Evolutionary conservation across 2,888 invertebrate species (phyloP).

Genomic region (Amblyjoppa fuscipennis): DNA sequence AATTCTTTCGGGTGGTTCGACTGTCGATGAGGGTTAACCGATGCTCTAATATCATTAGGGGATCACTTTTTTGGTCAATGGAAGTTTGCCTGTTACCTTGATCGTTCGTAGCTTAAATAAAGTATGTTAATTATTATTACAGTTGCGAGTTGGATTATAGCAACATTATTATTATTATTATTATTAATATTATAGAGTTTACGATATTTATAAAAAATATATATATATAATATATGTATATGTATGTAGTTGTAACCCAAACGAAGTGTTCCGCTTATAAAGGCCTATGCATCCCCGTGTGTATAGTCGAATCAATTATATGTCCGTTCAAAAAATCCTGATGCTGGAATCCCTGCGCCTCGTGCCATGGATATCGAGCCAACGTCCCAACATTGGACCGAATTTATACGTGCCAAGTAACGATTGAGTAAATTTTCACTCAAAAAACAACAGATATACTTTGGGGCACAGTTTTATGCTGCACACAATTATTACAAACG

Average conservation of each 20-base stretch:
- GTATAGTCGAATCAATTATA: slow-evolving; percentile 19
- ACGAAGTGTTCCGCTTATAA: slow-evolving; percentile 82
- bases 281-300: slow-evolving; percentile 77
- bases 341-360: background rate
- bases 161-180: slow-evolving; percentile 51
- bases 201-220: slow-evolving; percentile 79
- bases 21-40: slow-evolving; percentile 62
- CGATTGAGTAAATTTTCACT: no score
- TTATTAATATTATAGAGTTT: slow-evolving; percentile 76
- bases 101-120: slow-evolving; percentile 71
- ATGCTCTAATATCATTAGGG: slow-evolving; percentile 68
- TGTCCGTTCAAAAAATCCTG: slow-evolving; percentile 16
- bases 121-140: slow-evolving; percentile 72
- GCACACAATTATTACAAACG: no score
- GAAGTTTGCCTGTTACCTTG: slow-evolving; percentile 78
- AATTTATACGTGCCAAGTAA: background rate
- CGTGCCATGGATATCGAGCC: background rate
- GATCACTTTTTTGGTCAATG: slow-evolving; percentile 77
- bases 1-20: slow-evolving; percentile 38
- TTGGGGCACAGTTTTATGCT: no score
- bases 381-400: background rate
- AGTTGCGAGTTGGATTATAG: slow-evolving; percentile 72
- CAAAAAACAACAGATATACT: no score
- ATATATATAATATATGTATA: slow-evolving; percentile 71
- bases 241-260: slow-evolving; percentile 80